These are phyloP conservation scores for Antedon mediterranea DNA, from an alignment of 53 echinoderm and acorn worm genomes.

Conservation along the genomic window DNA sequence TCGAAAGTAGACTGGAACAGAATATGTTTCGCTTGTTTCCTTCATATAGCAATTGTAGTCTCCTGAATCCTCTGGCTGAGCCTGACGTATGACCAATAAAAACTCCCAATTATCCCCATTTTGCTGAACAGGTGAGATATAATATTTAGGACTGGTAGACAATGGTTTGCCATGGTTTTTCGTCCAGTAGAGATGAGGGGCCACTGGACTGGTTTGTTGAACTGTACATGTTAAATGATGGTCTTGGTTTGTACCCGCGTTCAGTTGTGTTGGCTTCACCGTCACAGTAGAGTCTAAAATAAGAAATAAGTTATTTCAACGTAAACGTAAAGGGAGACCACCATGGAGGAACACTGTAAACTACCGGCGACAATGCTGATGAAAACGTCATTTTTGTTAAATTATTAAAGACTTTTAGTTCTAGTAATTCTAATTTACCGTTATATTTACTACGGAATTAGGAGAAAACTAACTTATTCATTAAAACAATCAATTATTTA, in stretches of 20 bases:
- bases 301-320: not conserved
- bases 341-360: no score
- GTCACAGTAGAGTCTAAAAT: not conserved
- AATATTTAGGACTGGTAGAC: not conserved
- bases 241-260: not conserved
- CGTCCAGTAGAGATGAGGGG: not conserved
- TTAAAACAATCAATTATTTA: no score
- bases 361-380: no score
- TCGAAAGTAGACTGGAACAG: not conserved
- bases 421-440: no score
- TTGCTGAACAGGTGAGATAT: not conserved
- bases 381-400: no score
- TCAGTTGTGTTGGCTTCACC: not conserved
- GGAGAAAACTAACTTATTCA: no score
- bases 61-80: not conserved
- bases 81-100: not conserved
- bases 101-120: not conserved
- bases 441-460: no score
- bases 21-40: not conserved
- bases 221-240: not conserved
- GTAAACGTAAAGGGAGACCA: not conserved
- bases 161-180: not conserved
- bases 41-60: not conserved
- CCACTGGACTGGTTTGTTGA: not conserved
- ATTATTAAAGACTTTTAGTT: no score